Evolutionary conservation across 1,140 invertebrate species (phyloP).

Genomic region (Pentalonia nigronervosa): DNA sequence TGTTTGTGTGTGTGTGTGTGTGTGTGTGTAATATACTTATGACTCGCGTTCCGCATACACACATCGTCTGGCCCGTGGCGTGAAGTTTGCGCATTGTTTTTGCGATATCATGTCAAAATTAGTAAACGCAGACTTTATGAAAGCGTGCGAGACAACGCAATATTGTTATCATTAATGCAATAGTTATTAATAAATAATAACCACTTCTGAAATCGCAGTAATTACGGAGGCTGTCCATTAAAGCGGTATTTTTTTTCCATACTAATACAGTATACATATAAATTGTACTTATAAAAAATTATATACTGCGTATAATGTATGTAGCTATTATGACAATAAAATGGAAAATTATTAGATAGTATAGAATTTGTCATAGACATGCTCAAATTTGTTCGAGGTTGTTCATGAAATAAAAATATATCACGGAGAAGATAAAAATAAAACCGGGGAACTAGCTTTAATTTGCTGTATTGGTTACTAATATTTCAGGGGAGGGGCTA

Average conservation of each 20-base stretch:
- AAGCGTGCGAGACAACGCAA: not conserved
- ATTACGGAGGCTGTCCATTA: not conserved
- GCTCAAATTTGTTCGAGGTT: not conserved
- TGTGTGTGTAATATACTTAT: not conserved
- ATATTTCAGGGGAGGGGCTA: too few species aligned
- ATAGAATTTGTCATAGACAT: not conserved
- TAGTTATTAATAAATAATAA: not conserved
- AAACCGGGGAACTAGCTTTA: too few species aligned
- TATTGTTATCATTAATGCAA: slow-evolving; percentile 20
- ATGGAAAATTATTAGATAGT: not conserved
- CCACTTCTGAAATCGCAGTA: not conserved
- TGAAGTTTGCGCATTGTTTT: not conserved
- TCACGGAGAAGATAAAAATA: too few species aligned
- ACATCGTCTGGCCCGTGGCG: not conserved
- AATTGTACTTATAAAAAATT: not conserved
- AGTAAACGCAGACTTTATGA: slow-evolving; percentile 4
- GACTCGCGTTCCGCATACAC: too few species aligned
- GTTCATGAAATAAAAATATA: too few species aligned
- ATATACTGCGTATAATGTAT: not conserved
- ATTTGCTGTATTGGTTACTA: too few species aligned
- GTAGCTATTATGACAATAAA: not conserved
- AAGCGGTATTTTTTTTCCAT: not conserved
- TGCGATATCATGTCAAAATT: slow-evolving; percentile 16
- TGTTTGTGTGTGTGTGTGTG: not conserved
- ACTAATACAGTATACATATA: not conserved